Conservation (phyloP, 2,888 invertebrate genomes). For the Aspidiotus destructor region DNA sequence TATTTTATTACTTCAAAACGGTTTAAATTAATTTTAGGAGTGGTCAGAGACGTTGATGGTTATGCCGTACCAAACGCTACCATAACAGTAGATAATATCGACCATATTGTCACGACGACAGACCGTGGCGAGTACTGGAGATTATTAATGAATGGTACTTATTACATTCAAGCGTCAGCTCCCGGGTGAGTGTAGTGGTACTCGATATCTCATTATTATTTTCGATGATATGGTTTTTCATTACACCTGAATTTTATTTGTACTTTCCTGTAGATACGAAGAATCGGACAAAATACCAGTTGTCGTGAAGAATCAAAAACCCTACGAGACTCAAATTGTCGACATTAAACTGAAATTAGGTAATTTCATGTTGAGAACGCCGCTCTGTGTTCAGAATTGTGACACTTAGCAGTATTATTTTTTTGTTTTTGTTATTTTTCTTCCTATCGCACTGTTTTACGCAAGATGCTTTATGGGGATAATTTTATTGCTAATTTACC, state of each 20-base stretch:
- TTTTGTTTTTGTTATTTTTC: too few relatives aligned
- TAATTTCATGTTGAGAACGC: conserved; percentile 28
- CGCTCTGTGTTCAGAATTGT: neutral
- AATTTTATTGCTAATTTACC: too few relatives aligned
- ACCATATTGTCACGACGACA: conserved; percentile 70
- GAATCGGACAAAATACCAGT: conserved; percentile 16
- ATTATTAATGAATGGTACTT: conserved; percentile 75
- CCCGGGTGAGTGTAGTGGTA: conserved; percentile 43
- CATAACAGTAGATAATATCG: conserved; percentile 64
- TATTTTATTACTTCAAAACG: too few relatives aligned
- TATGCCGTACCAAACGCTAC: conserved; percentile 61
- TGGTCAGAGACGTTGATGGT: conserved; percentile 55
- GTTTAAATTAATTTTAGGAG: conserved; percentile 43
- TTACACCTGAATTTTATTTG: neutral
- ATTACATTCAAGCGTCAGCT: conserved; percentile 61
- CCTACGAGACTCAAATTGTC: conserved; percentile 12
- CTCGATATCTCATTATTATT: neutral
- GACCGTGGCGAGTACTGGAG: conserved; percentile 89
- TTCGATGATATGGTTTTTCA: neutral
- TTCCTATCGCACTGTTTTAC: too few relatives aligned
- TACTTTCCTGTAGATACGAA: conserved; percentile 27
- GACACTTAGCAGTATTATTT: too few relatives aligned
- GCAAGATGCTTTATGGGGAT: too few relatives aligned
- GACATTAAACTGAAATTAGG: conserved; percentile 33
- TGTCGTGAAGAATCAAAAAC: conserved; percentile 22